Evolutionary conservation across 2,797 vertebrate species (phyloP), one percentile per base, ranked within the genome.

Genomic region (Scyliorhinus canicula): DNA sequence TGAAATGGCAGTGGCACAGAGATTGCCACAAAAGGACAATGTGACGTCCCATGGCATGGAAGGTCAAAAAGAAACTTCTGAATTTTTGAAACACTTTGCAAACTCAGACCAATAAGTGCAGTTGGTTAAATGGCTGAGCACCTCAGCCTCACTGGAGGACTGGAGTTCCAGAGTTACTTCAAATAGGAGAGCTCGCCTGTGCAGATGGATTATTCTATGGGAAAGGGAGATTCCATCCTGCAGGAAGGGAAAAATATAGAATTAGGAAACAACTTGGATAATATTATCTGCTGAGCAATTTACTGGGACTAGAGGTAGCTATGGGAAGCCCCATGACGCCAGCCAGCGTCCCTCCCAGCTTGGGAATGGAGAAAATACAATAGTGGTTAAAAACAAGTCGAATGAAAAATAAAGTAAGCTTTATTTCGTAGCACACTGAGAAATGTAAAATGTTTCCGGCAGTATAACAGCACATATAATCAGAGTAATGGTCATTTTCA

Each of bases 401-500:
- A 63, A 63, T 55, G 52, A 5, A 63, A 91, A 91, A 90, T 63
- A 60, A 57, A 14, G 28, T 31, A 50, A 7, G 52, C 55, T 57
- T 88, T 88, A 12, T 88, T 40, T 77, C 74, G 16, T n/a, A 16
- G 19, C 28, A n/a, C 55, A 19, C 5, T 57, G 55, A 63, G 35
- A 60, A 90, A 63, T 57, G 35, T 14, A n/a, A 35, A 31, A 90
- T 60, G 35, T 90, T 90, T 90, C 55, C 6, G 21, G 57, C 57
- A 65, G 35, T 57, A 26, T 44, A 9, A 91, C 19, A 40, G 60
- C 57, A 63, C n/a, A 65, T 44, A 12, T 91, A 91, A 63, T 91
- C 88, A 65, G 57, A 65, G n/a, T 44, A 40, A 91, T 65, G 57
- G n/a, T 26, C 88, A 65, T 91, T 63, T 91, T 91, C 88, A 91